Evolutionary conservation across 2,888 invertebrate species (phyloP).

Genomic region (Lochmaea crataegi): DNA sequence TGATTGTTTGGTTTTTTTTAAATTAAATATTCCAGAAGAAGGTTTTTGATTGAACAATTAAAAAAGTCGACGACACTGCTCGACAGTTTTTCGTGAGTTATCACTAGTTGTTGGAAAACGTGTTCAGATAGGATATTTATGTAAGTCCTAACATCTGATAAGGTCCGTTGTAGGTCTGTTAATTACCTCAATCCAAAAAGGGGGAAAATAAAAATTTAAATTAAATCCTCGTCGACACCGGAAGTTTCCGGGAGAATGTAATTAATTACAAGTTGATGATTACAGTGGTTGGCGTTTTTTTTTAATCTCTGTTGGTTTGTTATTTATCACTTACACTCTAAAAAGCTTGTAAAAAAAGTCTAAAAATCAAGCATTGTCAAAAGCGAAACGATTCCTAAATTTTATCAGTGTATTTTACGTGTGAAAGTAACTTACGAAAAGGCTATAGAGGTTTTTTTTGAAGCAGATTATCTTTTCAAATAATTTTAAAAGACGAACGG

Average conservation of each 20-base stretch:
- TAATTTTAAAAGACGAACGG: constrained; percentile 35
- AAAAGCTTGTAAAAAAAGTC: constrained; percentile 2
- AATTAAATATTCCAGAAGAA: neutral
- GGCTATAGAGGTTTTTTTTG: constrained; percentile 15
- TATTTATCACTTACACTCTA: constrained; percentile 32
- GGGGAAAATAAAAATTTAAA: constrained; percentile 41
- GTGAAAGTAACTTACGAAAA: constrained; percentile 23
- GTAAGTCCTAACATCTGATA: constrained; percentile 39
- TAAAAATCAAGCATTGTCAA: neutral
- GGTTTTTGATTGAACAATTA: neutral
- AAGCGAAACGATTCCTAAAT: neutral
- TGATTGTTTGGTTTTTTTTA: too few species aligned
- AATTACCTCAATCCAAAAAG: constrained; percentile 42
- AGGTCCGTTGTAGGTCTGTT: constrained; percentile 42
- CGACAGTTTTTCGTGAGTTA: neutral
- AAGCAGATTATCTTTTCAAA: constrained; percentile 33
- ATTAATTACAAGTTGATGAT: constrained; percentile 38
- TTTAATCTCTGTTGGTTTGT: constrained; percentile 30
- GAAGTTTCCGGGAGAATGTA: constrained; percentile 33
- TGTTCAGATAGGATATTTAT: constrained; percentile 34
- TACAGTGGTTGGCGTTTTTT: constrained; percentile 38
- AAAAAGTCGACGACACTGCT: too few species aligned
- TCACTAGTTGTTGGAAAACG: neutral
- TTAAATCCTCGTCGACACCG: constrained; percentile 41
- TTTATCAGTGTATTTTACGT: constrained; percentile 5